Base-by-base conservation (phyloP, 2,113 vertebrate species). In the Piaya cayana region DNA sequence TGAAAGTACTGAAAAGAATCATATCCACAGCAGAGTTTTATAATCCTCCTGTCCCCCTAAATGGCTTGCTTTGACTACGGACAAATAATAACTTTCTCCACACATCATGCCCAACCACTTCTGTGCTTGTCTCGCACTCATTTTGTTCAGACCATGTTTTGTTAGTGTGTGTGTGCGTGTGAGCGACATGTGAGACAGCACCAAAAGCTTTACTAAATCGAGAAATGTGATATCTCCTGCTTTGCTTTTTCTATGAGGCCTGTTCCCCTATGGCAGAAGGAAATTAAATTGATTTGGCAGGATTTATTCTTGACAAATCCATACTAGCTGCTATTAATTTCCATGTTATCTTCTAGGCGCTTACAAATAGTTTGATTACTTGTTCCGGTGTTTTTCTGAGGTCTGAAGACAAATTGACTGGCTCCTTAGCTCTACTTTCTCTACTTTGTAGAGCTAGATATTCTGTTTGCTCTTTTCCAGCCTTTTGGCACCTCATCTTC, bases 241-340 rank as follows among this genome's bases (percentile, higher is more conserved):
- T 95, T 81, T 92, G 47, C 69, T 62, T 59, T 82, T 92, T 68
- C 76, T 64, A 45, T 1, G 8, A 90, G 86, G 64, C 76, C 67
- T 67, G 26, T 63, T 94, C 39, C 86, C 60, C 25, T 75, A 27
- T 59, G 71, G 68, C 64, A 75, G 83, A 78, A 83, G 72, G 63
- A 95, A 92, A 95, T 90, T 34, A 42, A 78, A 83, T 86, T 90
- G 80, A 91, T 94, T 86, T 92, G 88, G 75, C 43, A n/a, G 72
- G 72, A 91, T 96, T 95, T 93, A 90, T 90, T 72, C 26, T 90
- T 55, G 77, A 20, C 86, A 88, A 86, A 92, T 93, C 83, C 72
- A 60, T 91, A 77, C 34, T 90, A 56, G 47, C 32, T 83, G 52
- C 68, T 93, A 17, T 88, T 88, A 14, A 78, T 90, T 95, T 94